phyloP scores from a whole-genome alignment of 2,113 vertebrate species.

The Hippocampus abdominalis region DNA sequence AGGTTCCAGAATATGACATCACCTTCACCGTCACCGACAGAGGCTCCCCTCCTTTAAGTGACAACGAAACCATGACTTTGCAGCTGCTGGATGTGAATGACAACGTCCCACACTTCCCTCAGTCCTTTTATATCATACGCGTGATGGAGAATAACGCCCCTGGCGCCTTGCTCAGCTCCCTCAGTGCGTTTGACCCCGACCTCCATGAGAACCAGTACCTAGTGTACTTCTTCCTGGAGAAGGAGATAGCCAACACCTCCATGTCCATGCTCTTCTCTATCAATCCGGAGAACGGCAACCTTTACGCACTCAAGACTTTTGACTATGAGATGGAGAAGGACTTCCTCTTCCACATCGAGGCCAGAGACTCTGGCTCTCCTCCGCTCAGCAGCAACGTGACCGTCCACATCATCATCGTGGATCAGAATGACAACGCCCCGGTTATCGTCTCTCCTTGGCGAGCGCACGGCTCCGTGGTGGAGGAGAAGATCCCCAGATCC shows the following conservation, averaged over 20 bases:
- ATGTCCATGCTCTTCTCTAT: slow-evolving; percentile 65
- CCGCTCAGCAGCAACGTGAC: slow-evolving; percentile 73
- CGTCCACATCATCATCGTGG: slow-evolving; percentile 72
- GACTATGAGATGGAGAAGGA: slow-evolving; percentile 64
- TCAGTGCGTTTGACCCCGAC: no score
- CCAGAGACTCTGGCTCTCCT: slow-evolving; percentile 62
- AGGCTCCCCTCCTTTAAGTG: slow-evolving; percentile 55
- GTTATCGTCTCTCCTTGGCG: slow-evolving; percentile 74
- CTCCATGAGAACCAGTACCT: no score
- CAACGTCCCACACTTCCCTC: slow-evolving; percentile 36
- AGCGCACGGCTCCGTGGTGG: slow-evolving; percentile 72
- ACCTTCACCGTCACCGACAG: slow-evolving; percentile 56
- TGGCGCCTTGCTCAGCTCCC: slow-evolving; percentile 39
- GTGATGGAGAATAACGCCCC: slow-evolving; percentile 46
- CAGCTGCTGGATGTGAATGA: slow-evolving; percentile 49
- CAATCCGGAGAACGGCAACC: slow-evolving; percentile 63
- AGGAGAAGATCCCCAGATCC: slow-evolving; percentile 70
- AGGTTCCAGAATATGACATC: slow-evolving; percentile 59
- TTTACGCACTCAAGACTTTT: slow-evolving; percentile 64
- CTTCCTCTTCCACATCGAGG: slow-evolving; percentile 62
- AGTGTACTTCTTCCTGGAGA: slow-evolving; percentile 62
- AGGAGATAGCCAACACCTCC: slow-evolving; percentile 53
- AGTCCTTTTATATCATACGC: slow-evolving; percentile 40
- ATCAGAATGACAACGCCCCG: slow-evolving; percentile 77
- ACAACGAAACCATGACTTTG: slow-evolving; percentile 47